Percentiles rank a stretch among this genome's conserved stretches.
These are phyloP conservation scores for Semnopithecus entellus DNA, from an alignment of 2,113 vertebrate genomes.

Conservation along the genomic window DNA sequence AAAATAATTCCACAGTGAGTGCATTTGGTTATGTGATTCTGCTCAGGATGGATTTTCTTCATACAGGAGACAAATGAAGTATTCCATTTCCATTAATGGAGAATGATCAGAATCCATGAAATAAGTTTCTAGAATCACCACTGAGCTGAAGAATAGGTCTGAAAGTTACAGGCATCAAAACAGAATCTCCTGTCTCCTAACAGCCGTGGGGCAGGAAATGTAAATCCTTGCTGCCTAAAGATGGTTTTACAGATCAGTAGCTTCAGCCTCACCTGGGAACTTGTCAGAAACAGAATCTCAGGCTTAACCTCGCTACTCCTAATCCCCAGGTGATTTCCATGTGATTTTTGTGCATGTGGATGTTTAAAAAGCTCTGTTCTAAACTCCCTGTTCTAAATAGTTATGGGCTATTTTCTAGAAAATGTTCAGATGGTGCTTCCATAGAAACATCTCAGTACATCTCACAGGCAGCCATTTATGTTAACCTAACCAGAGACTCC, in stretches of 20 bases:
- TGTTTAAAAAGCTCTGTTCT: background rate
- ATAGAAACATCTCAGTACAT: background rate
- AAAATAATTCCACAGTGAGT: background rate
- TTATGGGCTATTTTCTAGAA: background rate
- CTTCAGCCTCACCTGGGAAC: background rate
- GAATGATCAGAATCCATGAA: background rate
- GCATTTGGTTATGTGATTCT: background rate
- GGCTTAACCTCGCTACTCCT: background rate
- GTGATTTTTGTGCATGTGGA: background rate
- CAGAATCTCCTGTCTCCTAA: background rate
- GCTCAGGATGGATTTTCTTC: background rate
- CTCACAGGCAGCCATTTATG: background rate
- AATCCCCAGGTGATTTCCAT: background rate
- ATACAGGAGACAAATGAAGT: background rate
- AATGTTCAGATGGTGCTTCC: background rate
- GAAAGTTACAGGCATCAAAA: background rate
- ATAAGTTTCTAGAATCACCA: background rate
- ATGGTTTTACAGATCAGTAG: no score
- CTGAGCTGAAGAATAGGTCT: background rate
- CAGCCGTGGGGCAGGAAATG: background rate
- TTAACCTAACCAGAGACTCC: constrained; percentile 68
- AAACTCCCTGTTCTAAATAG: background rate
- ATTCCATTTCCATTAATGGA: background rate
- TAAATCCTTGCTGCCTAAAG: background rate
- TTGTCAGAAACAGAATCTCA: background rate